Conservation (phyloP, 2,113 vertebrate species). For the Catagonus wagneri region DNA sequence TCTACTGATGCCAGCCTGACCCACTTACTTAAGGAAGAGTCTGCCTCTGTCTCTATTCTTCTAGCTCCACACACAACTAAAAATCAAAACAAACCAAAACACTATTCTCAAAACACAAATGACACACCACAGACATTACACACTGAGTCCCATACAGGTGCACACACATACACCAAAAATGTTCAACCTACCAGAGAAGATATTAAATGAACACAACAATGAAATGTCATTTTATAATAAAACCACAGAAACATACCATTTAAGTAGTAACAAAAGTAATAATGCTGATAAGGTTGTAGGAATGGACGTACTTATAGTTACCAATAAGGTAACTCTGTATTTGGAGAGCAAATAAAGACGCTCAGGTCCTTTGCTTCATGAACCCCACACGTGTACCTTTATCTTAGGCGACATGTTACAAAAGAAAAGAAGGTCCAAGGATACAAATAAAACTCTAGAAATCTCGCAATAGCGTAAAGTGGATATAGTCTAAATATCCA, state of each 20-base stretch:
- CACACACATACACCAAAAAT: background rate
- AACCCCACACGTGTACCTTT: background rate
- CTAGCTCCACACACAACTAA: constrained; percentile 7
- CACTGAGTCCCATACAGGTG: background rate
- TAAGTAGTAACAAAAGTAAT: background rate
- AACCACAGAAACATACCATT: background rate
- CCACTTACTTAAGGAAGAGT: background rate
- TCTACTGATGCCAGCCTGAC: background rate
- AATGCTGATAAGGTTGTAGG: background rate
- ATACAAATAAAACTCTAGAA: background rate
- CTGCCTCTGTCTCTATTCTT: background rate
- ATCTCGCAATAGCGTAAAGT: background rate
- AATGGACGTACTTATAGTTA: background rate
- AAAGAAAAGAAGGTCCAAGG: constrained; percentile 14
- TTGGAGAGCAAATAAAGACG: constrained; percentile 19
- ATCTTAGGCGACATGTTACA: background rate
- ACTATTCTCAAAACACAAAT: constrained; percentile 34
- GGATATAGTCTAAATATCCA: background rate
- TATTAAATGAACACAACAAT: constrained; percentile 25
- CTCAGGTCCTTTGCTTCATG: background rate
- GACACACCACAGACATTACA: background rate
- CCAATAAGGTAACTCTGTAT: background rate
- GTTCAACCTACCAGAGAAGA: background rate
- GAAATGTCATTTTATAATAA: background rate
- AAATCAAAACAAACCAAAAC: constrained; percentile 33